Evolutionary conservation across 1,140 invertebrate genomes (phyloP).

Genomic region (Drosophila eugracilis): DNA sequence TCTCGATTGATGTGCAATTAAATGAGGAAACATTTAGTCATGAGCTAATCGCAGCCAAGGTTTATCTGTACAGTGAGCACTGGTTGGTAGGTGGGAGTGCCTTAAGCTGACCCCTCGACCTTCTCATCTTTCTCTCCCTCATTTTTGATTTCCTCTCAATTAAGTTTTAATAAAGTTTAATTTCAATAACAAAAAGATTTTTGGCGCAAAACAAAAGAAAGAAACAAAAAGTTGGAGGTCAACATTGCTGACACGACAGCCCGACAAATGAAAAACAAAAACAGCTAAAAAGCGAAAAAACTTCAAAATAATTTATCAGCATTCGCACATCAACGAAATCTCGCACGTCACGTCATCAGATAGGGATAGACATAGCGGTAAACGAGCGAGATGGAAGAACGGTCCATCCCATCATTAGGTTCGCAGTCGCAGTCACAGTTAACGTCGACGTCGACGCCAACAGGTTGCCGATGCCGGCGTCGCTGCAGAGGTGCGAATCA

Average conservation of each 20-base stretch:
- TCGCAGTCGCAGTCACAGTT: slow-evolving; percentile 15
- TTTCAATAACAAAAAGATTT: slow-evolving; percentile 69
- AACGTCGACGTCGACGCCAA: slow-evolving; percentile 44
- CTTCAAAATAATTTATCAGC: slow-evolving; percentile 75
- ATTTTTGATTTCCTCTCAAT: slow-evolving; percentile 57
- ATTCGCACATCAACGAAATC: slow-evolving; percentile 67
- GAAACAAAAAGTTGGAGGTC: slow-evolving; percentile 25
- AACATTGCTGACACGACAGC: slow-evolving; percentile 72
- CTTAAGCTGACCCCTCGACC: slow-evolving; percentile 19
- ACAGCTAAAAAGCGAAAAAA: slow-evolving; percentile 34
- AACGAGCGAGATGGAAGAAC: slow-evolving; percentile 10
- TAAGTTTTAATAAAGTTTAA: slow-evolving; percentile 77
- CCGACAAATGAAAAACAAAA: slow-evolving; percentile 40
- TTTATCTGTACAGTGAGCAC: slow-evolving; percentile 2
- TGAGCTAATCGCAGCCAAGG: slow-evolving; percentile 11
- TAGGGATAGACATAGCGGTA: slow-evolving; percentile 11
- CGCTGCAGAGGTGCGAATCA: slow-evolving; percentile 58
- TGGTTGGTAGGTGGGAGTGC: slow-evolving; percentile 4
- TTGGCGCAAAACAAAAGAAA: slow-evolving; percentile 11
- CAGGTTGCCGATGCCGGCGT: slow-evolving; percentile 64
- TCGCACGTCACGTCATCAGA: slow-evolving; percentile 76
- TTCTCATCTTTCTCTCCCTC: slow-evolving; percentile 15
- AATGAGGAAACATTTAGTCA: slow-evolving; percentile 19
- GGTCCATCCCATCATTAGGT: slow-evolving; percentile 43
- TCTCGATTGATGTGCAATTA: slow-evolving; percentile 15